Evolutionary conservation across 2,113 vertebrate genomes (phyloP).

Genomic region (Nothocercus julius): DNA sequence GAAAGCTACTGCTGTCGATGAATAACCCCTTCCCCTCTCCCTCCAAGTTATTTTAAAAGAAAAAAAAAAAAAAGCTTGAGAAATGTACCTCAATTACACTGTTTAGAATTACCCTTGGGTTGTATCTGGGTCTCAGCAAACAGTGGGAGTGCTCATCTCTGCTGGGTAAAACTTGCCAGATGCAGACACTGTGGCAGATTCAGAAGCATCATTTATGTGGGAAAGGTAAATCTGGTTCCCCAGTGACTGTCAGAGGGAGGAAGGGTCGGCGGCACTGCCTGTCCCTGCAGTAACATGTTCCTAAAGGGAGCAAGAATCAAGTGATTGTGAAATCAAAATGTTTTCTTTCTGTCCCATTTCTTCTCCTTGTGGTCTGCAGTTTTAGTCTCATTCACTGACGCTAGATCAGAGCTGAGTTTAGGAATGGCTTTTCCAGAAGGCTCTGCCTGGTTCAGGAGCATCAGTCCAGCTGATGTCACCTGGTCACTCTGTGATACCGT

Average conservation of each 20-base stretch:
- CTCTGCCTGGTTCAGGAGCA: neutral
- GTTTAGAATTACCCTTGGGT: neutral
- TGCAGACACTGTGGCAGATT: neutral
- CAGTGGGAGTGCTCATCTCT: neutral
- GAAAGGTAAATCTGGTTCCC: neutral
- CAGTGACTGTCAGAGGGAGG: neutral
- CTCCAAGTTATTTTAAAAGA: neutral
- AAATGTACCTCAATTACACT: neutral
- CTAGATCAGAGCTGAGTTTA: neutral
- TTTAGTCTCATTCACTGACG: neutral
- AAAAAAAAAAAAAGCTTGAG: neutral
- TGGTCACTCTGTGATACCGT: neutral
- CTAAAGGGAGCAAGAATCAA: neutral
- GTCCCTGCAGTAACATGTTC: neutral
- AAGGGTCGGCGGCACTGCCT: neutral
- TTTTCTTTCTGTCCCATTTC: neutral
- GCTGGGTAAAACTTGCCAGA: neutral
- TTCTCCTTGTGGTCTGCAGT: neutral
- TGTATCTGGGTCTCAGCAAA: neutral
- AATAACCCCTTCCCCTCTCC: neutral
- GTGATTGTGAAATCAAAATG: neutral
- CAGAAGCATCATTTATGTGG: neutral
- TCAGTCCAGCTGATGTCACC: neutral
- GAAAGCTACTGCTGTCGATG: neutral
- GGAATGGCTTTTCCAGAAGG: neutral